phyloP scores from a whole-genome alignment of 2,888 invertebrate genomes.

The Acleris literana region DNA sequence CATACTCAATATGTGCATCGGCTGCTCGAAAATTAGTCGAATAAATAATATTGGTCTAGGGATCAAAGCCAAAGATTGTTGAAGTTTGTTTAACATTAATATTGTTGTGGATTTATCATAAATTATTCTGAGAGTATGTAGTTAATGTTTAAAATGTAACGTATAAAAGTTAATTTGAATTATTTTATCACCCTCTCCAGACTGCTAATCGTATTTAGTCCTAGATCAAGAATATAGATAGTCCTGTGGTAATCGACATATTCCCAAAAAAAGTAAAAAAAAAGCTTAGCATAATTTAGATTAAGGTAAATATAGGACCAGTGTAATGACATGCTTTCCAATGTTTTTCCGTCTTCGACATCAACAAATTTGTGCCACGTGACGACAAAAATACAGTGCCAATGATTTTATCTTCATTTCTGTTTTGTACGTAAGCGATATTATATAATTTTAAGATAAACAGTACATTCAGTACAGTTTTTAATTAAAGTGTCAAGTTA shows the following conservation, averaged over 20 bases:
- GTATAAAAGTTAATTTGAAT: slow-evolving; percentile 69
- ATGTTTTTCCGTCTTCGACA: slow-evolving; percentile 53
- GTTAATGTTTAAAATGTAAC: slow-evolving; percentile 72
- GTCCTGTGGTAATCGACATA: slow-evolving; percentile 75
- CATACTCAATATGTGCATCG: slow-evolving; percentile 71
- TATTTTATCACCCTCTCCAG: slow-evolving; percentile 80
- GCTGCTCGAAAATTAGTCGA: slow-evolving; percentile 71
- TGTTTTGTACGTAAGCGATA: slow-evolving; percentile 45
- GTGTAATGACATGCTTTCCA: slow-evolving; percentile 66
- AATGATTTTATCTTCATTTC: slow-evolving; percentile 50
- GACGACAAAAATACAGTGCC: slow-evolving; percentile 66
- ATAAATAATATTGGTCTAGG: slow-evolving; percentile 88
- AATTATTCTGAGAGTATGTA: slow-evolving; percentile 77
- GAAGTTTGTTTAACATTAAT: slow-evolving; percentile 83
- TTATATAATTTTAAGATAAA: slow-evolving; percentile 40
- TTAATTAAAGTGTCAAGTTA: slow-evolving; percentile 43
- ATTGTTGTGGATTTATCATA: slow-evolving; percentile 81
- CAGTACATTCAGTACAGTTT: slow-evolving; percentile 22
- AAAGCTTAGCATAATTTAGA: slow-evolving; percentile 66
- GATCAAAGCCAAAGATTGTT: slow-evolving; percentile 94
- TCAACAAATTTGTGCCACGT: slow-evolving; percentile 63
- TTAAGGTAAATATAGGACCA: slow-evolving; percentile 76
- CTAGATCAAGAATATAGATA: slow-evolving; percentile 73
- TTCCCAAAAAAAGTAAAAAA: slow-evolving; percentile 74
- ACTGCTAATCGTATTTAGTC: slow-evolving; percentile 79